Percentiles rank a stretch among this genome's conserved stretches.
Conservation (phyloP, 2,888 invertebrate species). For the Volucella bombylans region DNA sequence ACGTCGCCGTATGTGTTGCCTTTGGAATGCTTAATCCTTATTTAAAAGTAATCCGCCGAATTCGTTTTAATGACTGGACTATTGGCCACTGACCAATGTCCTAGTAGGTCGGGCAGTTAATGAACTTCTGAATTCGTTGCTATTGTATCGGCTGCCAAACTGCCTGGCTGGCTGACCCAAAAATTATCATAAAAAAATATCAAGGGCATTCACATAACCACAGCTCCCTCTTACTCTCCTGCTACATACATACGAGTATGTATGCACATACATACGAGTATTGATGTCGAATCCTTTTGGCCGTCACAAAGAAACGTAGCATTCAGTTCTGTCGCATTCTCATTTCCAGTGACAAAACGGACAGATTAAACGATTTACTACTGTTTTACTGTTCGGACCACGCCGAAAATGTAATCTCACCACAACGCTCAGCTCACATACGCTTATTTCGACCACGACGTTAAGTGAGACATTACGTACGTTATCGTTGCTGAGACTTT, state of each 20-base stretch:
- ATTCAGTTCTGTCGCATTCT: slow-evolving; percentile 36
- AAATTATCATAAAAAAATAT: slow-evolving; percentile 69
- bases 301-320: slow-evolving; percentile 31
- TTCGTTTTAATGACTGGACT: slow-evolving; percentile 67
- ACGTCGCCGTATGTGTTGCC: slow-evolving; percentile 52
- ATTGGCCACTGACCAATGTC: not conserved
- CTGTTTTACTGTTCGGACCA: slow-evolving; percentile 68
- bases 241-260: too few relatives aligned
- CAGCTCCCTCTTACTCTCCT: not conserved
- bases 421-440: slow-evolving; percentile 30
- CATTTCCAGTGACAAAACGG: slow-evolving; percentile 59
- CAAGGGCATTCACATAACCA: slow-evolving; percentile 45
- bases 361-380: slow-evolving; percentile 71
- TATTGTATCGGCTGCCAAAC: not conserved
- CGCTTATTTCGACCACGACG: slow-evolving; percentile 27
- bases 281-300: slow-evolving; percentile 55
- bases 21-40: slow-evolving; percentile 68
- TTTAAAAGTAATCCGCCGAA: slow-evolving; percentile 71
- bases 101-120: slow-evolving; percentile 42
- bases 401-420: slow-evolving; percentile 55
- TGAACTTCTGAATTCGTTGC: slow-evolving; percentile 44
- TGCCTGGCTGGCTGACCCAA: slow-evolving; percentile 21
- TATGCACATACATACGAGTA: too few relatives aligned
- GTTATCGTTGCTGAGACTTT: slow-evolving; percentile 31
- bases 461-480: slow-evolving; percentile 56